Evolutionary conservation across 2,113 vertebrate genomes (phyloP).

Genomic region (Tupaia chinensis): DNA sequence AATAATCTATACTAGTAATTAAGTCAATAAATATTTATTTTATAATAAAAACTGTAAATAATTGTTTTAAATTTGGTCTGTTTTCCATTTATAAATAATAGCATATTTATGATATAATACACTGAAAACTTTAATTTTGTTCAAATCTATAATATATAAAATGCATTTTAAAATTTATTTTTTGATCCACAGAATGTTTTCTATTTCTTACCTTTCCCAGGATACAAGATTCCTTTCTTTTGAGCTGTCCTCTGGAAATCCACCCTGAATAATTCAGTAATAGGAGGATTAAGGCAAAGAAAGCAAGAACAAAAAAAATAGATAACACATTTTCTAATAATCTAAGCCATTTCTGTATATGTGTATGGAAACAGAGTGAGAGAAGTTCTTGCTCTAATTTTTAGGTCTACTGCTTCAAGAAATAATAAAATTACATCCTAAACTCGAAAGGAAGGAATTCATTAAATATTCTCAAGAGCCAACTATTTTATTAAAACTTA

Average conservation of each 20-base stretch:
- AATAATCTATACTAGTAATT: conserved; percentile 35
- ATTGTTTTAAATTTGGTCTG: neutral
- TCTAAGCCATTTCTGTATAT: neutral
- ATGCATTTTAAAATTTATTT: conserved; percentile 30
- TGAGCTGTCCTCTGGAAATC: conserved; percentile 91
- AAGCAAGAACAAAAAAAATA: conserved; percentile 60
- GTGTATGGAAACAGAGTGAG: neutral
- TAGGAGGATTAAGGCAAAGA: conserved; percentile 57
- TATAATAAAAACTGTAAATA: neutral
- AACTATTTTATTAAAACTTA: conserved; percentile 55
- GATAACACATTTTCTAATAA: conserved; percentile 54
- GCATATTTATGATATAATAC: neutral
- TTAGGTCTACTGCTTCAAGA: conserved; percentile 2
- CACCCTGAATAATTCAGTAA: conserved; percentile 86
- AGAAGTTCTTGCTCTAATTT: conserved; percentile 18
- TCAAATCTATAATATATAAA: neutral
- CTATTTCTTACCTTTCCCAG: conserved; percentile 90
- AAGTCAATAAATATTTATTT: conserved; percentile 51
- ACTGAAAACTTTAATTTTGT: conserved; percentile 32
- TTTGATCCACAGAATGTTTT: conserved; percentile 8
- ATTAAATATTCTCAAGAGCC: conserved; percentile 16
- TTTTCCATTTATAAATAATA: conserved; percentile 62
- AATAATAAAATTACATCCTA: conserved; percentile 39
- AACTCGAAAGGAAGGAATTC: neutral
- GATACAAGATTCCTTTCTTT: conserved; percentile 89